Evolutionary conservation across 2,888 invertebrate species (phyloP).

Genomic region (Lapara coniferarum): DNA sequence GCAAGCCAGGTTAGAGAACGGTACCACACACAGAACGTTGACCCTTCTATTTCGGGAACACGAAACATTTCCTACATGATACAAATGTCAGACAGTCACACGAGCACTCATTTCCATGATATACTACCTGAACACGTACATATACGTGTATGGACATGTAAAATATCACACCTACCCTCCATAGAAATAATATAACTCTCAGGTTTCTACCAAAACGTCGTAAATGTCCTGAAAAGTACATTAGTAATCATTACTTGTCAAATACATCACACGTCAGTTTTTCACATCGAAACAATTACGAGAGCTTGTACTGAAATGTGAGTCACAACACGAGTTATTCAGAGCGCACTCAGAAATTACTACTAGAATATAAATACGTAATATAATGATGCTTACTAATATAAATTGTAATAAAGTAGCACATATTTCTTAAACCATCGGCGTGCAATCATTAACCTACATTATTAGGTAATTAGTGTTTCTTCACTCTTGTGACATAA

Average conservation of each 20-base stretch:
- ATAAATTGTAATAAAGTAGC: constrained; percentile 6
- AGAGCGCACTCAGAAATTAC: constrained; percentile 12
- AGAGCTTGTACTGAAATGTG: constrained; percentile 16
- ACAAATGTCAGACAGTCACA: constrained; percentile 38
- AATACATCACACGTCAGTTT: not conserved
- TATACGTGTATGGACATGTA: not conserved
- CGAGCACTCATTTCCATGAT: constrained; percentile 21
- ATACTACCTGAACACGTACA: not conserved
- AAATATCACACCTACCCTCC: too few relatives aligned
- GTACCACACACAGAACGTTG: constrained; percentile 57
- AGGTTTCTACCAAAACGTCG: not conserved
- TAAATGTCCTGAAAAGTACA: not conserved
- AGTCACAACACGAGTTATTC: constrained; percentile 19
- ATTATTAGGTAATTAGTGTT: not conserved
- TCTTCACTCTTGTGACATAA: not conserved
- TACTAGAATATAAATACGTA: constrained; percentile 3
- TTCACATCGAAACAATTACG: constrained; percentile 8
- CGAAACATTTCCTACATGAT: constrained; percentile 57
- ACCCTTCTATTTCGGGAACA: constrained; percentile 70
- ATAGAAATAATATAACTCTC: too few relatives aligned
- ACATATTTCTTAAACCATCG: not conserved
- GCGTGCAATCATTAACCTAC: not conserved
- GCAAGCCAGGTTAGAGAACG: constrained; percentile 74
- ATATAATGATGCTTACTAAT: not conserved
- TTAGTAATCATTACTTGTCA: not conserved